These are phyloP conservation scores for Yponomeuta sedellus DNA, from an alignment of 2,888 invertebrate species.

Conservation along the genomic window DNA sequence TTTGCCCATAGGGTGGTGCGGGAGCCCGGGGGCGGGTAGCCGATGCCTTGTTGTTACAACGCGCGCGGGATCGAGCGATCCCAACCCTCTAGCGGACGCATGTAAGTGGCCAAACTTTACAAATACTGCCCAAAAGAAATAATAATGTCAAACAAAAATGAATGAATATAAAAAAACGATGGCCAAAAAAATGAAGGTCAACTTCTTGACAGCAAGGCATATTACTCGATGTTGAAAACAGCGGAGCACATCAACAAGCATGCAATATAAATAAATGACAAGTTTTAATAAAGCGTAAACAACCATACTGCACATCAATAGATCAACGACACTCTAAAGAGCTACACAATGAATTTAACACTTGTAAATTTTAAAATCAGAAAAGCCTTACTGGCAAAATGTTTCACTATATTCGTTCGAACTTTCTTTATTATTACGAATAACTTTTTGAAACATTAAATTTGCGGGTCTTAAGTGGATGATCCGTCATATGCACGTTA, in stretches of 20 bases:
- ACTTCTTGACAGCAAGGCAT: slow-evolving; percentile 90
- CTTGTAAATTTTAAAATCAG: no score
- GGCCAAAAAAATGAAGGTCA: slow-evolving; percentile 96
- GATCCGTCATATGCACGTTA: no score
- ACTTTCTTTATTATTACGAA: no score
- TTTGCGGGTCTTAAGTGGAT: no score
- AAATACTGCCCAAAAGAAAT: slow-evolving; percentile 69
- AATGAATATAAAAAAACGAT: slow-evolving; percentile 83
- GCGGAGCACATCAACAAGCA: slow-evolving; percentile 73
- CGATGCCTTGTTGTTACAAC: slow-evolving; percentile 68
- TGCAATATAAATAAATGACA: slow-evolving; percentile 44
- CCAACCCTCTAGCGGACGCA: slow-evolving; percentile 54
- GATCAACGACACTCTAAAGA: slow-evolving; percentile 25
- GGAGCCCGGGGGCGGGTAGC: slow-evolving; percentile 71
- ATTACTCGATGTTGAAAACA: slow-evolving; percentile 67
- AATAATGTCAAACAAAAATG: slow-evolving; percentile 62
- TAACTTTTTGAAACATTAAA: no score
- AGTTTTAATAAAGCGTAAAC: slow-evolving; percentile 35
- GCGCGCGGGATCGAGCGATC: slow-evolving; percentile 59
- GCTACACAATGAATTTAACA: neutral
- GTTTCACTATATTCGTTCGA: no score
- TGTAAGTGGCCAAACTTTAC: slow-evolving; percentile 67
- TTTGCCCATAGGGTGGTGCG: slow-evolving; percentile 81
- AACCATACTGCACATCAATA: slow-evolving; percentile 32
- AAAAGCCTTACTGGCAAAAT: no score